Base-by-base conservation (phyloP, 2,888 invertebrate genomes). In the Tachina grossa region DNA sequence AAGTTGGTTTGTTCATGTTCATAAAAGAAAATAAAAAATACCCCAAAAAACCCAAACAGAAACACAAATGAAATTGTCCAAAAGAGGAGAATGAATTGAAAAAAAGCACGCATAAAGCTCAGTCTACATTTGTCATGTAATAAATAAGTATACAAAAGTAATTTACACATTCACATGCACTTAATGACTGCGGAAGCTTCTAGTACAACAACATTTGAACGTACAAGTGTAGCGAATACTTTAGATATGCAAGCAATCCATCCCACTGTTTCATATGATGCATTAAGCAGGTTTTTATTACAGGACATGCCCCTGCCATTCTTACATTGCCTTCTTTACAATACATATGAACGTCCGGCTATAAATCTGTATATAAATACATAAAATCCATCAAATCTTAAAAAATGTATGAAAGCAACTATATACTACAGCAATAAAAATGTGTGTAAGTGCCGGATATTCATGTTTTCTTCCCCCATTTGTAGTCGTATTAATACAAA, bases 401-500 rank as follows among this genome's bases (percentile, higher is more conserved):
- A 43, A n/a, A 43, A 13, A 41, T 69, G 22, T 69, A 22, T 22
- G 19, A 43, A 41, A 16, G n/a, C 51, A 39, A 68, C n/a, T 13
- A 31, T 31, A 4, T 31, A 9, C 14, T 22, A 47, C 11, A 31
- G 11, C 1, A 19, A 68, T 68, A 68, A 51, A 68, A 51, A 68
- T 53, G 11, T 22, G 43, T 41, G 51, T 51, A 74, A 74, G 41
- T 74, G 41, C 51, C 63, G 65, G 75, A 53, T 65, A 16, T 65
- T 31, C 53, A 47, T 31, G 13, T 53, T 55, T 22, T n/a, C 39
- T 55, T 31, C 31, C 39, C 65, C 31, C 66, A 14, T 9, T 13
- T 66, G 65, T n/a, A n/a, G n/a, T n/a, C n/a, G n/a, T 49, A 55
- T 45, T 53, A 53, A 39, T 9, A 77, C 39, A 59, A n/a, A 77